Evolutionary conservation across 2,888 invertebrate genomes (phyloP).

Genomic region (Microctonus aethiopoides): DNA sequence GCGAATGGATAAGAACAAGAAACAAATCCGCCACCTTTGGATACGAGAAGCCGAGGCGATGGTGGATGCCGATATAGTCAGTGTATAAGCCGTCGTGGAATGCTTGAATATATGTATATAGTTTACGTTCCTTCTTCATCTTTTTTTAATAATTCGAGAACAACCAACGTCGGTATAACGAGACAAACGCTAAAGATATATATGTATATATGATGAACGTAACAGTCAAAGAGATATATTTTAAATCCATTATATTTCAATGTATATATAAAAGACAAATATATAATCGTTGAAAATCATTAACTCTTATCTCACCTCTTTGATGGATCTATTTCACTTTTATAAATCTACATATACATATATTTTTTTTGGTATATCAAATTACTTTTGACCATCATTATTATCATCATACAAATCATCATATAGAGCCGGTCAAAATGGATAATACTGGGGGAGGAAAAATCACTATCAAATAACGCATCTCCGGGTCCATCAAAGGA

Average conservation of each 20-base stretch:
- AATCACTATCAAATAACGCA: conserved; percentile 28
- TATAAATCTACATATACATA: not conserved
- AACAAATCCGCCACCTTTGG: conserved; percentile 63
- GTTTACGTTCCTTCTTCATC: conserved; percentile 38
- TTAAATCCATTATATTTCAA: conserved; percentile 20
- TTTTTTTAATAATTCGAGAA: conserved; percentile 22
- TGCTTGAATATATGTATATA: conserved; percentile 45
- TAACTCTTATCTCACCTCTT: conserved; percentile 32
- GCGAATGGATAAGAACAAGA: conserved; percentile 53
- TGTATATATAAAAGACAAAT: conserved; percentile 1
- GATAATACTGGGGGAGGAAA: not conserved
- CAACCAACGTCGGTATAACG: conserved; percentile 30
- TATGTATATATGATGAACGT: conserved; percentile 17
- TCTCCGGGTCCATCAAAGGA: conserved; percentile 33
- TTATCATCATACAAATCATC: not conserved
- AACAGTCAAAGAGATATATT: conserved; percentile 6
- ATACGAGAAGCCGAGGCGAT: conserved; percentile 47
- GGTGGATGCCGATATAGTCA: conserved; percentile 52
- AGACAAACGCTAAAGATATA: conserved; percentile 14
- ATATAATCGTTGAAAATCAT: conserved; percentile 23
- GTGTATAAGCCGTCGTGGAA: conserved; percentile 65
- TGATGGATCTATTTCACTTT: conserved; percentile 8
- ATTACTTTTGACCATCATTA: not conserved
- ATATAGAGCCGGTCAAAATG: not conserved
- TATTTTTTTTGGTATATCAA: not conserved